A percentile compares a stretch with the other conserved stretches of the same genome.
These are phyloP conservation scores for Caracal caracal DNA, from an alignment of 2,113 vertebrate species.

Conservation along the genomic window DNA sequence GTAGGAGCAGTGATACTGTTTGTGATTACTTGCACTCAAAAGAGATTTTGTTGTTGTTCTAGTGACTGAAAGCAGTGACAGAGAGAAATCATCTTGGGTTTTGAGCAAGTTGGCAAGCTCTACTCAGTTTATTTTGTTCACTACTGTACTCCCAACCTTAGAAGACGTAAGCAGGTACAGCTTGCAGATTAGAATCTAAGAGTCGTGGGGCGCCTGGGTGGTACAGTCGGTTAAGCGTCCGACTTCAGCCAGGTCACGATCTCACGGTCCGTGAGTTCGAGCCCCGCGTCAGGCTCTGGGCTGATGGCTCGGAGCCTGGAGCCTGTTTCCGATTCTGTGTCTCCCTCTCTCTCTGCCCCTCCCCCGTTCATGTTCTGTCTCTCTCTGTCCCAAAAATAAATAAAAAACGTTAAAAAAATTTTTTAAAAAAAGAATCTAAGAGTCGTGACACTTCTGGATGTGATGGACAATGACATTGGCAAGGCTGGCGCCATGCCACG, in stretches of 20 bases:
- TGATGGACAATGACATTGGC: background rate
- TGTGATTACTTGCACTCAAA: background rate
- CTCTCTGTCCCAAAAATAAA: no score
- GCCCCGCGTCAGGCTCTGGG: no score
- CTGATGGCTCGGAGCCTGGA: no score
- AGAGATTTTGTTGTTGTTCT: background rate
- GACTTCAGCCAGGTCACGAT: no score
- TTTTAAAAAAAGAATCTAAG: conserved; percentile 33
- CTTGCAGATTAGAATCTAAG: background rate
- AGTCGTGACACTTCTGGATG: accelerated
- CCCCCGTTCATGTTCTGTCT: no score
- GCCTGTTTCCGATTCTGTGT: no score
- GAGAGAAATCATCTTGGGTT: conserved; percentile 14
- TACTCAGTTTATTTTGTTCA: background rate
- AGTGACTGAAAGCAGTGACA: background rate
- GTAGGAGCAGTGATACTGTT: background rate
- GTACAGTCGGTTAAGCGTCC: no score
- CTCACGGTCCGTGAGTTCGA: no score
- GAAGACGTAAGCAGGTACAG: background rate
- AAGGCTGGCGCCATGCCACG: background rate
- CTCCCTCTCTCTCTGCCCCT: no score
- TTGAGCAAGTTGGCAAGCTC: conserved; percentile 12
- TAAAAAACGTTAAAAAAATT: no score
- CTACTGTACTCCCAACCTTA: background rate
- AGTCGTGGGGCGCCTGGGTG: no score